phyloP scores from a whole-genome alignment of 2,113 vertebrate species.

The Felis catus region F.catus_Fca126_mat1.0 CM031419.1:65983501-65984000 shows the following conservation, averaged over 20 bases:
- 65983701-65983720: constrained; percentile 3
- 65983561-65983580: neutral
- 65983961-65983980: neutral
- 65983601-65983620: neutral
- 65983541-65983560: neutral
- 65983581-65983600: neutral
- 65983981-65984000: neutral
- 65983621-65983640: neutral
- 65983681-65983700: neutral
- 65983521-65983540: neutral
- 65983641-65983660: neutral
- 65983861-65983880: neutral
- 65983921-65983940: neutral
- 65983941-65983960: neutral
- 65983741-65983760: neutral
- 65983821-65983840: neutral
- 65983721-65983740: neutral
- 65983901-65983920: neutral
- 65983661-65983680: neutral
- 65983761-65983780: neutral
- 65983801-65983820: neutral
- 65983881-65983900: neutral
- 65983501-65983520: neutral
- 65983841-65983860: neutral
- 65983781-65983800: neutral